Evolutionary conservation across 2,888 invertebrate genomes (phyloP), one percentile per base, ranked within the genome.

Genomic region (Sepioteuthis lessoniana): DNA sequence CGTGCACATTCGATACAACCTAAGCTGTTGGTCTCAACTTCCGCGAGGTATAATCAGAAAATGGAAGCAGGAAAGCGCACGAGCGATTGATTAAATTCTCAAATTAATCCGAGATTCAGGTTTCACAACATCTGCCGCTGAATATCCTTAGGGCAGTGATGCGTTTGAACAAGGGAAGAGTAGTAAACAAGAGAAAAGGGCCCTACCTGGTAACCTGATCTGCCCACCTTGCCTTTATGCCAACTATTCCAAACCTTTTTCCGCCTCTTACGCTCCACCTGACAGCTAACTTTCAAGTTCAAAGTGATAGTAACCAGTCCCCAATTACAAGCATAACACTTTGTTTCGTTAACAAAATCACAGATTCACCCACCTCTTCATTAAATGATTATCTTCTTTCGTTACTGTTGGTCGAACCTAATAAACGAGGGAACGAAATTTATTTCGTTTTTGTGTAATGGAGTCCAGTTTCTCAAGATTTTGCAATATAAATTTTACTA

Each of bases 101-200:
- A 76, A 76, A 76, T 76, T 76, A 76, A 76, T 76, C n/a, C 76
- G 76, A 16, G 76, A 16, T 10, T 76, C n/a, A n/a, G n/a, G 76
- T 76, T 76, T 76, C 76, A 76, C 76, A 76, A 76, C 76, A 76
- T n/a, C 76, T 76, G 76, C 76, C 76, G 76, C 76, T n/a, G n/a
- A n/a, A 76, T 76, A n/a, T 76, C 76, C n/a, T n/a, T 76, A n/a
- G 76, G 76, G n/a, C 76, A 16, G 16, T 76, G 76, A n/a, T 76
- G 76, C 76, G n/a, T 76, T n/a, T 16, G 76, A 76, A 76, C 16
- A n/a, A 35, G 76, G n/a, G 76, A 16, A 76, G n/a, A 76, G 35
- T 76, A 13, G 76, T n/a, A 76, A 35, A 16, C n/a, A 16, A 76
- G 76, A 16, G 16, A n/a, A 76, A 76, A 76, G 16, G 76, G 76